phyloP scores from a whole-genome alignment of 30 jellyfish, hydroid and myxozoan genomes.

The Pseudorhiza aurosa region DNA sequence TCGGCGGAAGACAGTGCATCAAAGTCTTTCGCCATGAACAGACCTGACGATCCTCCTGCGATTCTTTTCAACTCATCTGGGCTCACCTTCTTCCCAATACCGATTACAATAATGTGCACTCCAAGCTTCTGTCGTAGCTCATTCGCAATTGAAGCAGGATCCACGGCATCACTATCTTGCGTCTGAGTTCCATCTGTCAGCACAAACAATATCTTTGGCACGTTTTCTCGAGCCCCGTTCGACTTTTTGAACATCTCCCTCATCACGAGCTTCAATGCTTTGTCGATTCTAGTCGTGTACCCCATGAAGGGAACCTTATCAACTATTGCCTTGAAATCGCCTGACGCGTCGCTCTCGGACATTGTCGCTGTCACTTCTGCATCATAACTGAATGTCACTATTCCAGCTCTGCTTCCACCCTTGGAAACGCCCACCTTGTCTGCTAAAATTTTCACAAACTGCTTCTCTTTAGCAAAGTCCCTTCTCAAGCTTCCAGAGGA shows the following conservation, averaged over 20 bases:
- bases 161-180: conserved; percentile 76
- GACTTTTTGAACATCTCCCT: conserved; percentile 58
- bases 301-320: conserved; percentile 84
- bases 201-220: conserved; percentile 67
- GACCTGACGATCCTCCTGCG: conserved; percentile 67
- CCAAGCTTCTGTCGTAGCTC: conserved; percentile 72
- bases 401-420: conserved; percentile 86
- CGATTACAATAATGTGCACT: conserved; percentile 58
- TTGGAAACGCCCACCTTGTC: conserved; percentile 54
- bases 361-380: conserved; percentile 77
- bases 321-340: conserved; percentile 69
- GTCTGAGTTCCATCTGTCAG: conserved; percentile 96
- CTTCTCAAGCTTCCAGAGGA: conserved; percentile 84
- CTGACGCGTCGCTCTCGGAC: conserved; percentile 32
- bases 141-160: conserved; percentile 75
- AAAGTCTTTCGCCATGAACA: conserved; percentile 63
- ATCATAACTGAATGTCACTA: conserved; percentile 77
- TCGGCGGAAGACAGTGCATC: conserved; percentile 39
- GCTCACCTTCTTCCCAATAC: conserved; percentile 81
- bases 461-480: conserved; percentile 81
- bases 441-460: conserved; percentile 79
- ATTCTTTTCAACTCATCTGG: conserved; percentile 68
- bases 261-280: conserved; percentile 71
- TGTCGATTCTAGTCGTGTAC: conserved; percentile 86
- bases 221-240: conserved; percentile 71